A percentile compares a stretch with the other conserved stretches of the same genome.
phyloP scores from a whole-genome alignment of 2,113 vertebrate species.

The Aptenodytes forsteri region DNA sequence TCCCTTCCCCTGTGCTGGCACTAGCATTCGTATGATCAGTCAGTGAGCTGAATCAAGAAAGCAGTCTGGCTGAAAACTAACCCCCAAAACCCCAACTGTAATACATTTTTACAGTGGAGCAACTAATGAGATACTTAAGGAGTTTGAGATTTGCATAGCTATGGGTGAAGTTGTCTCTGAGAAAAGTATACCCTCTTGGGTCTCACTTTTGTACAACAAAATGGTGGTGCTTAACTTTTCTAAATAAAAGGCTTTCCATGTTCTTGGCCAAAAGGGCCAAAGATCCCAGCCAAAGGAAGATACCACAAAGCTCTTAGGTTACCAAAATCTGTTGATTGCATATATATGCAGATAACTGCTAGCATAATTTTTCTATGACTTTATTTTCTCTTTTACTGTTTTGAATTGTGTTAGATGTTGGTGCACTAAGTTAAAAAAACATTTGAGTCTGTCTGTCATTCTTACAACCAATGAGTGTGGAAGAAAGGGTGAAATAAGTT shows the following conservation, averaged over 20 bases:
- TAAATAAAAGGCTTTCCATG: not conserved
- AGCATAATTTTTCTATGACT: not conserved
- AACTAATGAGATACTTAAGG: not conserved
- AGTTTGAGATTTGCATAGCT: not conserved
- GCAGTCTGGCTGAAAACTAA: not conserved
- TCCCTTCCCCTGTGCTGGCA: not conserved
- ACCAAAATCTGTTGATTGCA: not conserved
- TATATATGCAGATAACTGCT: not conserved
- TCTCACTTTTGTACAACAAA: not conserved
- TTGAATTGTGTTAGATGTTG: not conserved
- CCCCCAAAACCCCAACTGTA: not conserved
- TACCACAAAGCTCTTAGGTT: not conserved
- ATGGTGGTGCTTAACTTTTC: not conserved
- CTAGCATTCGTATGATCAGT: not conserved
- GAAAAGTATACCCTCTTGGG: not conserved
- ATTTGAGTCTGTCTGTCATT: not conserved
- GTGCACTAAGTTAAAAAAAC: not conserved
- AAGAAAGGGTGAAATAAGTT: slow-evolving; percentile 27
- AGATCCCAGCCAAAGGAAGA: not conserved
- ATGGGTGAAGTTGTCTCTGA: not conserved
- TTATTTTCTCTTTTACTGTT: not conserved
- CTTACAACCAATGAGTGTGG: not conserved
- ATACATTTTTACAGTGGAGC: not conserved
- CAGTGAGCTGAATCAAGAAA: not conserved
- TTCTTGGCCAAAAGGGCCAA: not conserved